These are phyloP conservation scores for Chiloscyllium punctatum DNA, from an alignment of 2,797 vertebrate species.

Conservation along the genomic window DNA sequence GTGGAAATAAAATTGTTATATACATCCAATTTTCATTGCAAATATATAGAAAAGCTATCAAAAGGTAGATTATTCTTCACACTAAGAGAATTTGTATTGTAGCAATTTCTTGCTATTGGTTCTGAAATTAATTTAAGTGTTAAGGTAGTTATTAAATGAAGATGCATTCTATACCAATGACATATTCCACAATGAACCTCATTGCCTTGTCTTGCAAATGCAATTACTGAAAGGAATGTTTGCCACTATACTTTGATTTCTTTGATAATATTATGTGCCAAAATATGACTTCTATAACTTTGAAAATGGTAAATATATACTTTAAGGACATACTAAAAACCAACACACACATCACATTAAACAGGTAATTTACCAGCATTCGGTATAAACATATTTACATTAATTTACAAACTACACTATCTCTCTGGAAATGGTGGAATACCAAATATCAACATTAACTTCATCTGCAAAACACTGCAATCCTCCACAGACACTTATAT, in stretches of 20 bases:
- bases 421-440: background rate
- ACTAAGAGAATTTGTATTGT: background rate
- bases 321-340: background rate
- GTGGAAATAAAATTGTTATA: background rate
- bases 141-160: background rate
- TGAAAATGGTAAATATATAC: background rate
- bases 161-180: background rate
- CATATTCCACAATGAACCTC: background rate
- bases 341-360: background rate
- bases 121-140: too few species aligned
- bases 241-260: background rate
- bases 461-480: background rate
- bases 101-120: background rate
- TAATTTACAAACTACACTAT: background rate
- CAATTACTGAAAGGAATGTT: background rate
- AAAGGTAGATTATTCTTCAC: background rate
- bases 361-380: background rate
- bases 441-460: background rate
- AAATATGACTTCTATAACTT: background rate
- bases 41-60: background rate
- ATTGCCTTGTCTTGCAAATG: background rate
- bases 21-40: background rate
- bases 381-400: background rate
- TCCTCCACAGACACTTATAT: background rate
- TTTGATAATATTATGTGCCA: background rate